Conservation (phyloP, 2,797 vertebrate species). For the Triplophysa bombifrons region DNA sequence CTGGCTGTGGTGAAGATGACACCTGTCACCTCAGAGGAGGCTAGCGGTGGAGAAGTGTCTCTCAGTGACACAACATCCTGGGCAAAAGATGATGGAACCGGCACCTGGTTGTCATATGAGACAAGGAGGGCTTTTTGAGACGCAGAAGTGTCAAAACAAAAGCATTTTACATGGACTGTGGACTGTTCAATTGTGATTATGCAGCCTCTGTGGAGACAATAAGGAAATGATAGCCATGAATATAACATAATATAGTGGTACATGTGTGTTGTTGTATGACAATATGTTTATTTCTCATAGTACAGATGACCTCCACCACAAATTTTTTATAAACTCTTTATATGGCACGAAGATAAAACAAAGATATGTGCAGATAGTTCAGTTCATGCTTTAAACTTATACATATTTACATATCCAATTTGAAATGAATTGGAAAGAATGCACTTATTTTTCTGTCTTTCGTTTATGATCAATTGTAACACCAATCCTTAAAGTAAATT, state of each 20-base stretch:
- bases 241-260: neutral
- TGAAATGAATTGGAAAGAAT: slow-evolving; percentile 18
- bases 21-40: slow-evolving; percentile 64
- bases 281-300: neutral
- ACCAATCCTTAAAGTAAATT: neutral
- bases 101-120: slow-evolving; percentile 80
- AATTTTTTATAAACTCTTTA: neutral
- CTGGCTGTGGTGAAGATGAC: slow-evolving; percentile 69
- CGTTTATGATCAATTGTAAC: neutral
- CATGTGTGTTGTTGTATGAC: neutral
- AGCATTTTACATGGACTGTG: slow-evolving; percentile 36
- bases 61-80: slow-evolving; percentile 74
- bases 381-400: slow-evolving; percentile 6
- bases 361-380: neutral
- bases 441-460: neutral
- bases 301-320: slow-evolving; percentile 8
- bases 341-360: neutral
- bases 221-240: slow-evolving; percentile 2
- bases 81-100: slow-evolving; percentile 78
- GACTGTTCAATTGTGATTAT: slow-evolving; percentile 36
- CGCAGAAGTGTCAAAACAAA: slow-evolving; percentile 8
- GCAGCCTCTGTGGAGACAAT: neutral
- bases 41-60: slow-evolving; percentile 56
- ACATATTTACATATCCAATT: slow-evolving; percentile 6
- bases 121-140: slow-evolving; percentile 77